Percentiles rank a stretch among this genome's conserved stretches.
Conservation (phyloP, 1,140 invertebrate species). For the Brachionus paranguensis region DNA sequence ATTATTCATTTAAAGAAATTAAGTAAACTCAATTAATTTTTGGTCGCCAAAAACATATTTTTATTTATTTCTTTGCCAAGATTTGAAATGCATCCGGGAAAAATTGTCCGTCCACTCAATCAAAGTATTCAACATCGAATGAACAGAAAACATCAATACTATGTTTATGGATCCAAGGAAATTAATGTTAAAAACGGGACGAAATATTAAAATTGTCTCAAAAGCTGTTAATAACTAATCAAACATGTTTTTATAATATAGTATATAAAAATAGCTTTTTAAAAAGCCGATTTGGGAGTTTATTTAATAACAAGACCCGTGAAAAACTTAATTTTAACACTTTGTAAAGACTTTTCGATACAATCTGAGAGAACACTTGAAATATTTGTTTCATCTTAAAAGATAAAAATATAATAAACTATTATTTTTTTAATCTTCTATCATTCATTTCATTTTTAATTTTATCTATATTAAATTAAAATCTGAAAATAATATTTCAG, state of each 20-base stretch:
- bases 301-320: neutral
- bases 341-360: neutral
- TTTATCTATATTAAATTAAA: too few species aligned
- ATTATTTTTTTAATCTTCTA: too few species aligned
- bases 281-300: neutral
- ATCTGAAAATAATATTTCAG: too few species aligned
- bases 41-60: neutral
- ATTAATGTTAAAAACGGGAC: neutral
- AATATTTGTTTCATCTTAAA: neutral
- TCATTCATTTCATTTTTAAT: too few species aligned
- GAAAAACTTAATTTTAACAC: neutral
- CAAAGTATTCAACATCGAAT: neutral
- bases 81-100: slow-evolving; percentile 11
- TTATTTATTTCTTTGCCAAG: neutral
- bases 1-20: neutral
- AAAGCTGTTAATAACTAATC: neutral
- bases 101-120: neutral
- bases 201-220: neutral
- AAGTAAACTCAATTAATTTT: neutral
- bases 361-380: neutral
- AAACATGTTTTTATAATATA: neutral
- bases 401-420: neutral
- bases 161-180: slow-evolving; percentile 3
- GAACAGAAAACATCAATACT: neutral
- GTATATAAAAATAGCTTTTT: neutral